Conservation (phyloP, 2,888 invertebrate genomes). For the Argynnis bischoffii region DNA sequence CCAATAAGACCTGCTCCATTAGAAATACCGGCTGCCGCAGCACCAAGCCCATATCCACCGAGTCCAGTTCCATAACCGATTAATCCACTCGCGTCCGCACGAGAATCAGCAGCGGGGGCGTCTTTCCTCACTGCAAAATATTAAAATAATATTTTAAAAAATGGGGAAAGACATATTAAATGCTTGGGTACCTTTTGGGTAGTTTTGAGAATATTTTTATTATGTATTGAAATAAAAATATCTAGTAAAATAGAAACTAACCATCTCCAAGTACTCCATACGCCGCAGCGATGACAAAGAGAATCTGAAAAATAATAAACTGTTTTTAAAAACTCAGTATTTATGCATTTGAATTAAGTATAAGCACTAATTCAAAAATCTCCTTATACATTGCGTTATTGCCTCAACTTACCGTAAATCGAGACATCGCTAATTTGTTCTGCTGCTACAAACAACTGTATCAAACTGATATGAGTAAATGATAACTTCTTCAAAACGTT, state of each 20-base stretch:
- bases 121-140: slow-evolving; percentile 44
- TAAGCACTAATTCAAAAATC: neutral
- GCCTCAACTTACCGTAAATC: slow-evolving; percentile 66
- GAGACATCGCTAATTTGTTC: slow-evolving; percentile 63
- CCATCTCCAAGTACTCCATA: slow-evolving; percentile 70
- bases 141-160: neutral
- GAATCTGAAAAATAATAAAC: slow-evolving; percentile 57
- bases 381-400: neutral
- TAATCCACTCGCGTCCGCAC: slow-evolving; percentile 53
- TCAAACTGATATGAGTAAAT: slow-evolving; percentile 59
- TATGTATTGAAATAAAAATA: neutral
- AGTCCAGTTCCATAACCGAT: slow-evolving; percentile 36
- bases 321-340: neutral
- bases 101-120: slow-evolving; percentile 53
- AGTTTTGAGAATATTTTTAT: neutral
- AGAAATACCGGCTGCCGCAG: slow-evolving; percentile 41
- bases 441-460: slow-evolving; percentile 55
- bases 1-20: slow-evolving; percentile 44
- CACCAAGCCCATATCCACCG: slow-evolving; percentile 39
- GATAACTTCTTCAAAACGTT: slow-evolving; percentile 57
- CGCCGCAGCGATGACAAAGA: slow-evolving; percentile 74
- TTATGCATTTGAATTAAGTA: neutral
- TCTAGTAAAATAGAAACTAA: slow-evolving; percentile 45
- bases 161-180: neutral
- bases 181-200: neutral